Percentiles rank a stretch among this genome's conserved stretches.
Evolutionary conservation across 1,140 invertebrate species (phyloP).

Genomic region (Eurosta solidaginis): DNA sequence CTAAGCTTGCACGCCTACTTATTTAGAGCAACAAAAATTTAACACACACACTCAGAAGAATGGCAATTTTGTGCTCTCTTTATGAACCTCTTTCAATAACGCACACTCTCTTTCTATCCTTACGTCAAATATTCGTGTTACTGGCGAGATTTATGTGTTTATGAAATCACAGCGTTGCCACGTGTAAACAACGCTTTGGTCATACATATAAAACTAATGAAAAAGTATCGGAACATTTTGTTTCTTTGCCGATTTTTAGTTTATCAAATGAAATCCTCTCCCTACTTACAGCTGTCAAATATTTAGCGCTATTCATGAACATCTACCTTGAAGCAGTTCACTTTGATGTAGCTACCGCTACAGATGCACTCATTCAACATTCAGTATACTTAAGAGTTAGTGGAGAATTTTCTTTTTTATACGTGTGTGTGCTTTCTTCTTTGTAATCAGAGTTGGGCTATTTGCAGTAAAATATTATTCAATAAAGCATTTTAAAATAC

Average conservation of each 20-base stretch:
- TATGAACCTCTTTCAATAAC: too few relatives aligned
- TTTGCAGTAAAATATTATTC: too few relatives aligned
- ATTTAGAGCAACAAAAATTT: neutral
- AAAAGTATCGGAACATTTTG: too few relatives aligned
- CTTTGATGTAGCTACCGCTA: neutral
- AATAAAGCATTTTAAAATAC: too few relatives aligned
- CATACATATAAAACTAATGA: too few relatives aligned
- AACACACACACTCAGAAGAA: neutral
- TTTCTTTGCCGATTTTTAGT: too few relatives aligned
- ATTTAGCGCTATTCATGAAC: neutral
- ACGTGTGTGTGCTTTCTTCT: too few relatives aligned
- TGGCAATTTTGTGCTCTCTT: neutral
- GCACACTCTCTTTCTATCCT: too few relatives aligned
- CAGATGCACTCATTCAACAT: neutral
- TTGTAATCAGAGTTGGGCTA: too few relatives aligned
- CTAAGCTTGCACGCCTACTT: neutral
- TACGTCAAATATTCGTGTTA: too few relatives aligned
- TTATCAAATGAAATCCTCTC: neutral
- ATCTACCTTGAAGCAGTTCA: neutral
- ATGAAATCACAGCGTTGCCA: neutral
- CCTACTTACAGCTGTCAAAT: neutral
- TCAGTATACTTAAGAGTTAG: neutral
- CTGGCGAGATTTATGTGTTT: too few relatives aligned
- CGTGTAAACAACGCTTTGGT: neutral
- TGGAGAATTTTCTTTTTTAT: too few relatives aligned